These are phyloP conservation scores for Dunckerocampus dactyliophorus DNA, from an alignment of 2,113 vertebrate species.

Conservation along the genomic window DNA sequence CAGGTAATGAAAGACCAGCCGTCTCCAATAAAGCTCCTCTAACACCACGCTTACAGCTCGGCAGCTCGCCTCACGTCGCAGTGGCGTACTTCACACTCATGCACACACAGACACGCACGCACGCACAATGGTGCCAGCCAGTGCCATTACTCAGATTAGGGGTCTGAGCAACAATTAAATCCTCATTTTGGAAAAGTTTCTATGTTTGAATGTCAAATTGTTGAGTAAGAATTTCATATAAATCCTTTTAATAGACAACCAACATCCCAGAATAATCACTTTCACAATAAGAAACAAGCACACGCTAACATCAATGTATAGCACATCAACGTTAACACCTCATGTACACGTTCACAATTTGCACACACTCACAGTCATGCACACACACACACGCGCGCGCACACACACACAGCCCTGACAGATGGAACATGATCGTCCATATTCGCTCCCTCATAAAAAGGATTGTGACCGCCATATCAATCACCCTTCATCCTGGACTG, in stretches of 20 bases:
- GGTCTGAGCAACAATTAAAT: slow-evolving; percentile 1
- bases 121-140: background rate
- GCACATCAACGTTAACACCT: too few relatives aligned
- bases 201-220: background rate
- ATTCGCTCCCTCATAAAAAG: slow-evolving; percentile 58
- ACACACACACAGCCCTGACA: slow-evolving; percentile 38
- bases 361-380: slow-evolving; percentile 4
- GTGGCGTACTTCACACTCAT: slow-evolving; percentile 17
- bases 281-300: background rate
- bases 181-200: slow-evolving; percentile 1
- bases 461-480: slow-evolving; percentile 59
- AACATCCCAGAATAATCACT: background rate
- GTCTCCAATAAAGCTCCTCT: slow-evolving; percentile 65
- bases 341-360: background rate
- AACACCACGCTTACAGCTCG: slow-evolving; percentile 60
- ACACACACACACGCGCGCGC: slow-evolving; percentile 19
- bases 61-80: slow-evolving; percentile 26
- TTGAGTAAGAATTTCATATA: background rate
- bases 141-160: background rate
- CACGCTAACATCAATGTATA: background rate
- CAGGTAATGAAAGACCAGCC: slow-evolving; percentile 64
- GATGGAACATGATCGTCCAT: slow-evolving; percentile 65
- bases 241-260: background rate
- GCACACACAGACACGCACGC: slow-evolving; percentile 7
- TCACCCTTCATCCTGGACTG: slow-evolving; percentile 52